These are phyloP conservation scores for Notamacropus eugenii DNA, from an alignment of 2,797 vertebrate genomes.

Conservation along the genomic window DNA sequence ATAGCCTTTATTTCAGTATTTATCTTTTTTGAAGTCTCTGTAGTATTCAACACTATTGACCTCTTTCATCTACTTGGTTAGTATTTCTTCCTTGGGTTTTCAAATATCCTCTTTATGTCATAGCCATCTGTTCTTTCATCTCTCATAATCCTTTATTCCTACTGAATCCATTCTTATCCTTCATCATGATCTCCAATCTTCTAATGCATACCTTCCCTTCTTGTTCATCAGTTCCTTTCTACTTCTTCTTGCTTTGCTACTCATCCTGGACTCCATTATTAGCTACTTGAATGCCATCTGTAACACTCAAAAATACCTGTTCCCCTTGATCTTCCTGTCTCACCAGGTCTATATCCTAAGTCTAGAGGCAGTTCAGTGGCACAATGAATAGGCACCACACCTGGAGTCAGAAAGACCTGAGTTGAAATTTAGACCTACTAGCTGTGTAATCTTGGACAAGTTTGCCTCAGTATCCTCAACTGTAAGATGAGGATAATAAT, in stretches of 20 bases:
- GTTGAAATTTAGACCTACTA: not conserved
- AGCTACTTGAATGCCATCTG: not conserved
- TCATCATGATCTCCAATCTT: not conserved
- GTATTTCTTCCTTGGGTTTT: not conserved
- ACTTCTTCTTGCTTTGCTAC: not conserved
- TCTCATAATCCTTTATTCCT: not conserved
- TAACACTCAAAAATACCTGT: not conserved
- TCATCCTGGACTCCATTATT: not conserved
- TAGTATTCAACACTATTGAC: not conserved
- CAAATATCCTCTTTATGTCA: not conserved
- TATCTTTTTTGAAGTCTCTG: not conserved
- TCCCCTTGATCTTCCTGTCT: not conserved
- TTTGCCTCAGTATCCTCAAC: not conserved
- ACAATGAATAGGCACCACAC: not conserved
- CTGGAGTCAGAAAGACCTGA: not conserved
- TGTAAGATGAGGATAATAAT: not conserved
- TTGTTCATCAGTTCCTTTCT: not conserved
- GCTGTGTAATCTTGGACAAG: not conserved
- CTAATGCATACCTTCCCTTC: not conserved
- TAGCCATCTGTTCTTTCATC: not conserved
- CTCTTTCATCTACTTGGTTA: not conserved
- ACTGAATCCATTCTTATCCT: not conserved
- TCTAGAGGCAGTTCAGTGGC: not conserved
- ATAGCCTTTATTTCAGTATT: not conserved
- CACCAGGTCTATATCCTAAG: not conserved